These are phyloP conservation scores for Sebastes ruberrimus DNA, from an alignment of 2,797 vertebrate genomes.

Conservation along the genomic window DNA sequence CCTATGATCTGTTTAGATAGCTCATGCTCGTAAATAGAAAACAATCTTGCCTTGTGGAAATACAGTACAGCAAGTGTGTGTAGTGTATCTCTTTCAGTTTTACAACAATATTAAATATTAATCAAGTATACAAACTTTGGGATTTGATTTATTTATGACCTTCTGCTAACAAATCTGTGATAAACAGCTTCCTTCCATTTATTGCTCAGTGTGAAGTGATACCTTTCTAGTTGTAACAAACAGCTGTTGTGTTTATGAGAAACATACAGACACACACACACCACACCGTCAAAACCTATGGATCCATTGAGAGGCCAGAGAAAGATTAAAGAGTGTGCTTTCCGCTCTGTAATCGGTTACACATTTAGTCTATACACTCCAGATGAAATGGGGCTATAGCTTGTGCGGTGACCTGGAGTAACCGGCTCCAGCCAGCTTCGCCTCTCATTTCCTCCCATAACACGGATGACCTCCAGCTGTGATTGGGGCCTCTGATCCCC, in stretches of 20 bases:
- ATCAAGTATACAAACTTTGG: background rate
- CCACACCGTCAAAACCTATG: background rate
- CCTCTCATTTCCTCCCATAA: constrained; percentile 43
- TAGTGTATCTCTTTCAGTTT: background rate
- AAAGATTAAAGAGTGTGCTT: constrained; percentile 34
- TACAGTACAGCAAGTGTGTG: background rate
- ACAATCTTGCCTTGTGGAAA: background rate
- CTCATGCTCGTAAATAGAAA: background rate
- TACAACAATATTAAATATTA: constrained; percentile 13
- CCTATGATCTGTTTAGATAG: constrained; percentile 3
- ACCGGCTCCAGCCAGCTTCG: constrained; percentile 34
- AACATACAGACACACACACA: background rate
- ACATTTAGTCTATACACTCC: constrained; percentile 41
- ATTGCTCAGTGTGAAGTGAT: background rate
- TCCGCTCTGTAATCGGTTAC: constrained; percentile 32
- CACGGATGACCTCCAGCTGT: constrained; percentile 64
- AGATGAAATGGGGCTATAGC: constrained; percentile 52
- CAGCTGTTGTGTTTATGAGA: constrained; percentile 13
- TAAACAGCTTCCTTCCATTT: background rate
- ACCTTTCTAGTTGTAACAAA: background rate
- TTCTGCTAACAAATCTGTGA: background rate
- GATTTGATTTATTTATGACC: constrained; percentile 14
- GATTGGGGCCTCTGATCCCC: constrained; percentile 62
- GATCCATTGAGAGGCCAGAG: constrained; percentile 20
- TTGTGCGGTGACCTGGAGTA: constrained; percentile 63